Base-by-base conservation (phyloP, 2,888 invertebrate genomes). In the Polydrusus tereticollis region DNA sequence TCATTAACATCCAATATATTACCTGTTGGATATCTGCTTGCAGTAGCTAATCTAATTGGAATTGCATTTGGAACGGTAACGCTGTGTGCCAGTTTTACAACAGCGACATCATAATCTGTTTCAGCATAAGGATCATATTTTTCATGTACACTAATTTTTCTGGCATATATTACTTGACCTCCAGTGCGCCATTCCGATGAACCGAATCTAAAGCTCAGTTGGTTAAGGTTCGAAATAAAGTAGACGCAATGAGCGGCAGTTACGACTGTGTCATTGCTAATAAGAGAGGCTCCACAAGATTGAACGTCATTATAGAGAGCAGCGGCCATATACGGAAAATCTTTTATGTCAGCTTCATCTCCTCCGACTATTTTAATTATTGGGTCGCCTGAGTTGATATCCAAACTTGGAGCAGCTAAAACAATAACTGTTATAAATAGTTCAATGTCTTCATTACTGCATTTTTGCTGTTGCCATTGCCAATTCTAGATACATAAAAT, bases 201-300 rank as follows among this genome's bases (percentile, higher is more conserved):
- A 10, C 45, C 45, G 4, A 45, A 45, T 45, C 21, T 45, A 10
- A 45, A 2, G 20, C 41, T 41, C n/a, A 41, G 6, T 16, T 41
- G 4, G 16, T 20, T 45, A 20, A 10, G 0, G 12, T 45, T 21
- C 10, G 21, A 10, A 45, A 4, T 2, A 10, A n/a, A 2, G 20
- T 20, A 3, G 1, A 60, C 59, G 23, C 59, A 60, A 23, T 60
- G 59, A 12, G 41, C 59, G 6, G 59, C 59, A 14, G 59, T 60
- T 14, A 60, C 21, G 0, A 60, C 59, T 12, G 18, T 23, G 14
- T 41, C 23, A 21, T 60, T 43, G 21, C 41, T 12, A 23, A 60
- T 18, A n/a, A 58, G 33, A 2, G 58, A 38, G 7, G 20, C 58
- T 6, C 36, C 33, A 21, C 58, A 58, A 21, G 7, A 23, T 21